Conservation (phyloP, 2,113 vertebrate species). For the Pogona vitticeps region DNA sequence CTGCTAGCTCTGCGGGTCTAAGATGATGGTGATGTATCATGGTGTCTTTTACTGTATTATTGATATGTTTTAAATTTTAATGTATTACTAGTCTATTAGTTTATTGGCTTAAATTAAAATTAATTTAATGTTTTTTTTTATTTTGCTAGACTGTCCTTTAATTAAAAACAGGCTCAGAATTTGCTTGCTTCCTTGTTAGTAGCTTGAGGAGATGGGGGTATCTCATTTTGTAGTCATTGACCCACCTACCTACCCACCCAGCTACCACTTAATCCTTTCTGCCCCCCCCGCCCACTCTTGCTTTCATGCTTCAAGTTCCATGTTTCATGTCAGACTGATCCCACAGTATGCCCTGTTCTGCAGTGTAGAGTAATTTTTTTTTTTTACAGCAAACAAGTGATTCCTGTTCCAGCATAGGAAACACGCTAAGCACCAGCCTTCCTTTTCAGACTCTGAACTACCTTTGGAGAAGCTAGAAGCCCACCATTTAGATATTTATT, state of each 20-base stretch:
- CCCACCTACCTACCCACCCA: neutral
- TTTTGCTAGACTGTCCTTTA: neutral
- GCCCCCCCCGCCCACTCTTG: neutral
- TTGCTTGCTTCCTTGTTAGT: neutral
- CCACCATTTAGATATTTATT: slow-evolving; percentile 65
- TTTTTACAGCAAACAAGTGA: neutral
- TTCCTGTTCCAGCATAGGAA: slow-evolving; percentile 17
- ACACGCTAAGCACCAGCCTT: neutral
- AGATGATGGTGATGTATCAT: too few species aligned
- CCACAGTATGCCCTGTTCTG: neutral
- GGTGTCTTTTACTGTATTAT: too few species aligned
- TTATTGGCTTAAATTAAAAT: too few species aligned
- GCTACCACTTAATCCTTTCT: too few species aligned
- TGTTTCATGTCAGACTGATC: neutral
- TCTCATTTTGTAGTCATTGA: neutral
- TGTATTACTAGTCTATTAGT: neutral
- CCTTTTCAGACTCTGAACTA: neutral
- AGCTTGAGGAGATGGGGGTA: neutral
- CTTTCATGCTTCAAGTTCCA: neutral
- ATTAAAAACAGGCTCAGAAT: neutral
- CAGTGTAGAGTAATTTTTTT: neutral
- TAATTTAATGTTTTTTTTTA: neutral
- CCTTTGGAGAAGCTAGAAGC: slow-evolving; percentile 34
- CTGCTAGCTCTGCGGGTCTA: too few species aligned
- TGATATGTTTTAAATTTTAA: neutral